Conservation (phyloP, 2,113 vertebrate species). For the Conger conger region DNA sequence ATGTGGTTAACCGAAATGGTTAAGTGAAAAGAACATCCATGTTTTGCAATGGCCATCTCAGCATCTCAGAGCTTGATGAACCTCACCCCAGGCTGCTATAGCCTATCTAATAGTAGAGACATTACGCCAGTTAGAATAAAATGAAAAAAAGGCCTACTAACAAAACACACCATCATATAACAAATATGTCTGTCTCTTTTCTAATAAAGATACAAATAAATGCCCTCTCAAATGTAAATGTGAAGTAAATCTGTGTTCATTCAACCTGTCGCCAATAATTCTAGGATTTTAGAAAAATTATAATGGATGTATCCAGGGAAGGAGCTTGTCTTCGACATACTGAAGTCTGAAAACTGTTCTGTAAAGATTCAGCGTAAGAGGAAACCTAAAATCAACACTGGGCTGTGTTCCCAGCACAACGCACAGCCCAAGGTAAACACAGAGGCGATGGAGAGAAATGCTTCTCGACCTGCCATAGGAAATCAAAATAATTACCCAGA, state of each 20-base stretch:
- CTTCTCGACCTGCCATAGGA: slow-evolving; percentile 42
- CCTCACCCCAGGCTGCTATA: too few relatives aligned
- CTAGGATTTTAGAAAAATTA: background rate
- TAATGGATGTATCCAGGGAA: slow-evolving; percentile 23
- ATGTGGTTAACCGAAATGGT: too few relatives aligned
- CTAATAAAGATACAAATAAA: too few relatives aligned
- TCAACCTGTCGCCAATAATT: background rate
- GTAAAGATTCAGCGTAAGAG: slow-evolving; percentile 37
- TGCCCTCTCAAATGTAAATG: too few relatives aligned
- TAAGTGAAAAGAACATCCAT: too few relatives aligned
- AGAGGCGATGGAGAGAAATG: slow-evolving; percentile 38
- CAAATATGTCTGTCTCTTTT: too few relatives aligned
- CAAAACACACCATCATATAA: too few relatives aligned
- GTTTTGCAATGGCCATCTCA: too few relatives aligned
- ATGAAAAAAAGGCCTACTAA: too few relatives aligned
- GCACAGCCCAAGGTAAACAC: slow-evolving; percentile 47
- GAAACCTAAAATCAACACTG: slow-evolving; percentile 45
- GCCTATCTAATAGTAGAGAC: too few relatives aligned
- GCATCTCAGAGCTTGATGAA: too few relatives aligned
- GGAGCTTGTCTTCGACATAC: background rate
- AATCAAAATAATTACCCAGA: slow-evolving; percentile 44
- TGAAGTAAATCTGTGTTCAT: background rate
- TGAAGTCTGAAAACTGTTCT: slow-evolving; percentile 30
- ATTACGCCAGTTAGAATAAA: too few relatives aligned
- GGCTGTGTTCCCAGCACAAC: slow-evolving; percentile 34